phyloP scores from a whole-genome alignment of 1,140 invertebrate species.

The Drosophila chauvacae region DNA sequence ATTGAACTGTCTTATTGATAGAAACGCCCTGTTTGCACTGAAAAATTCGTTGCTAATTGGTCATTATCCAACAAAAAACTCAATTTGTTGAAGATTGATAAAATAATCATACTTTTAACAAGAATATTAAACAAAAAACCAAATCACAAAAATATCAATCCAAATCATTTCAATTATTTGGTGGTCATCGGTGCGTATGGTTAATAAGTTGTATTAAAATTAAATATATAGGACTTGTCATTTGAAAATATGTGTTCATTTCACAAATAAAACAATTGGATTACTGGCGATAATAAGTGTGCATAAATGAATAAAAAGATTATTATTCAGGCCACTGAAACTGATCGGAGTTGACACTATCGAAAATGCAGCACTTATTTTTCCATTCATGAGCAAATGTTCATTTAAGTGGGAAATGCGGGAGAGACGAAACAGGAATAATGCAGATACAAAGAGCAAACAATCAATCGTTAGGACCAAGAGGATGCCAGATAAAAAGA shows the following conservation, averaged over 20 bases:
- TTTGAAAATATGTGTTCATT: conserved; percentile 4
- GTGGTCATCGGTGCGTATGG: conserved; percentile 27
- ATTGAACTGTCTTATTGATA: background rate
- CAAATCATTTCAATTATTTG: conserved; percentile 17
- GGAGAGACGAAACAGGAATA: conserved; percentile 5
- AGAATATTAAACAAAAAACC: background rate
- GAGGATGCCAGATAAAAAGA: conserved; percentile 9
- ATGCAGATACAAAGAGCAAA: conserved; percentile 33
- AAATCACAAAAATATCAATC: conserved; percentile 8
- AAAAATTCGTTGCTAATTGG: background rate
- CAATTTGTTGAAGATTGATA: background rate
- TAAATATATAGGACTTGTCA: conserved; percentile 13
- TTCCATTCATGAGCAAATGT: conserved; percentile 13
- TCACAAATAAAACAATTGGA: conserved; percentile 12
- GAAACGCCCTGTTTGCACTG: background rate
- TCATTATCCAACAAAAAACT: background rate
- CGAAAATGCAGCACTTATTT: conserved; percentile 6
- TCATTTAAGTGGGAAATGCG: conserved; percentile 18
- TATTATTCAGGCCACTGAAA: background rate
- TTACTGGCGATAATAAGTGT: background rate
- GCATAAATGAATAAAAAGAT: background rate
- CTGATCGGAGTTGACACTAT: conserved; percentile 6
- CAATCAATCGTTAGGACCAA: conserved; percentile 35
- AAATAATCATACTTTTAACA: background rate
- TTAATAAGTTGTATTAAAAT: conserved; percentile 38